phyloP scores from a whole-genome alignment of 2,113 vertebrate genomes.

The Plecturocebus donacophilus region DNA sequence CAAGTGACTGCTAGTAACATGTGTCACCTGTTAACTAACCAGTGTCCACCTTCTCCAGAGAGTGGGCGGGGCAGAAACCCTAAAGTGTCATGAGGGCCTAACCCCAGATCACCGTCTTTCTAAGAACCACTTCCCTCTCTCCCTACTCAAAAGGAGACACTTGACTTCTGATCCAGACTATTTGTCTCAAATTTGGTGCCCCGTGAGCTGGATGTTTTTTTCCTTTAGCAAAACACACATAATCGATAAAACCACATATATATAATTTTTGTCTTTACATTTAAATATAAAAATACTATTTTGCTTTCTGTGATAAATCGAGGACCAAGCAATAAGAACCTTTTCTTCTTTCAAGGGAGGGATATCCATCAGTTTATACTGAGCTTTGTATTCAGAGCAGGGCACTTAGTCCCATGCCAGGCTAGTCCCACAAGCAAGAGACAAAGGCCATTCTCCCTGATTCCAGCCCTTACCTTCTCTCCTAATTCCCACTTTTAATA shows the following conservation, averaged over 20 bases:
- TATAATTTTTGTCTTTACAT: constrained; percentile 31
- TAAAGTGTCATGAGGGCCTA: neutral
- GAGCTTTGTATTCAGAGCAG: neutral
- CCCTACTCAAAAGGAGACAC: neutral
- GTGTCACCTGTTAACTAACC: neutral
- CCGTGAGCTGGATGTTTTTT: neutral
- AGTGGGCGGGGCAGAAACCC: neutral
- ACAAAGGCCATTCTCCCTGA: neutral
- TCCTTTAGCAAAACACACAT: constrained; percentile 31
- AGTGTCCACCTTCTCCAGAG: neutral
- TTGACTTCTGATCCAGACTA: neutral
- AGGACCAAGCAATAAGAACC: too few relatives aligned
- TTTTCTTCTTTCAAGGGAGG: constrained; percentile 30
- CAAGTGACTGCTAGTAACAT: neutral
- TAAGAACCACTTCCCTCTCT: neutral
- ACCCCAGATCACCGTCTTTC: neutral
- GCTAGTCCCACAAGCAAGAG: neutral
- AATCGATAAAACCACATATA: constrained; percentile 56
- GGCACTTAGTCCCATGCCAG: neutral
- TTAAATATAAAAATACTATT: too few relatives aligned
- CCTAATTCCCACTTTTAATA: neutral
- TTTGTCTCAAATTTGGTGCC: neutral
- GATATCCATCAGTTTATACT: neutral
- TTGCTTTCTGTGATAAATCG: too few relatives aligned
- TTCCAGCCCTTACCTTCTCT: neutral